These are phyloP conservation scores for Hypothenemus hampei DNA, from an alignment of 1,140 invertebrate species.

Conservation along the genomic window DNA sequence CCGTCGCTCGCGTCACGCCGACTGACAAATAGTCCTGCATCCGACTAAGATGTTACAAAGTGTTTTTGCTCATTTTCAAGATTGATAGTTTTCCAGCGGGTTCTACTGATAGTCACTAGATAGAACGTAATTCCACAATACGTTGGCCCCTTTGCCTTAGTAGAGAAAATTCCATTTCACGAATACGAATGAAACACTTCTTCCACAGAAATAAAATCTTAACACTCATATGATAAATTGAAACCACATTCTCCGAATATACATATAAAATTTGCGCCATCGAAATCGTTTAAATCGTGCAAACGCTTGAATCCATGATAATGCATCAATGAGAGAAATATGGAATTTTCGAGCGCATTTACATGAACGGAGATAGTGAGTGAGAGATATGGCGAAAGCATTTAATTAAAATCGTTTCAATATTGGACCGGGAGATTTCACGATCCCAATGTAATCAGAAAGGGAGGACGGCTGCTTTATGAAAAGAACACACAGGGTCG, in stretches of 20 bases:
- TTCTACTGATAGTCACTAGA: too few species aligned
- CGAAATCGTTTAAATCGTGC: too few species aligned
- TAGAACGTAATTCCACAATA: too few species aligned
- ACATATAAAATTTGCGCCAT: too few species aligned
- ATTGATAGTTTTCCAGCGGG: constrained; percentile 24
- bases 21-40: constrained; percentile 23
- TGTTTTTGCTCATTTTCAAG: constrained; percentile 27
- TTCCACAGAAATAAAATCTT: too few species aligned
- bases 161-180: too few species aligned
- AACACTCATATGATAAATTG: too few species aligned
- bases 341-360: not conserved
- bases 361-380: constrained; percentile 5
- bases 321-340: too few species aligned
- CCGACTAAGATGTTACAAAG: constrained; percentile 27
- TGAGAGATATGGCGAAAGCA: constrained; percentile 5
- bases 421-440: constrained; percentile 6
- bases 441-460: constrained; percentile 8
- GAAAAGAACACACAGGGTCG: constrained; percentile 12
- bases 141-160: too few species aligned
- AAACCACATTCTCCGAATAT: too few species aligned
- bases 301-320: too few species aligned
- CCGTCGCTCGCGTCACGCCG: constrained; percentile 6
- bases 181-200: too few species aligned
- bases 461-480: constrained; percentile 1
- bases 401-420: constrained; percentile 17